phyloP scores from a whole-genome alignment of 2,113 vertebrate genomes.

The Ceuthmochares aereus region DNA sequence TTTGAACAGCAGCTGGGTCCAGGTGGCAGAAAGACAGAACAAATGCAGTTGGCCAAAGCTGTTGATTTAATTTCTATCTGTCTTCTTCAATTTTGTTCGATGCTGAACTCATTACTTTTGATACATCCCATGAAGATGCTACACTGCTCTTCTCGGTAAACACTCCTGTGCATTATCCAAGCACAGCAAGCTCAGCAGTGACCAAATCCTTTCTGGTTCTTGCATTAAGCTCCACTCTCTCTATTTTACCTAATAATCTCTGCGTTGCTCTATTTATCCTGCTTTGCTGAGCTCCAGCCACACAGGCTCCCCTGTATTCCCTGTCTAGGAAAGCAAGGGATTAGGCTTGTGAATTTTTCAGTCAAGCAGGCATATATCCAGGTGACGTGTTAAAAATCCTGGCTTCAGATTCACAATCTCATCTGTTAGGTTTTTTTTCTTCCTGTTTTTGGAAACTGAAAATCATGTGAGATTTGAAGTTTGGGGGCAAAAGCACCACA shows the following conservation, averaged over 20 bases:
- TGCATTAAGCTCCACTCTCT: neutral
- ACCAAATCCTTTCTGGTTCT: slow-evolving; percentile 31
- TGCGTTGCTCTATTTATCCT: neutral
- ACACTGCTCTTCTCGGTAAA: neutral
- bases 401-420: neutral
- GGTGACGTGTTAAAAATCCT: neutral
- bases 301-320: neutral
- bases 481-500: neutral
- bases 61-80: neutral
- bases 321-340: neutral
- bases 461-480: neutral
- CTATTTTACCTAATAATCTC: slow-evolving; percentile 22
- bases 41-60: neutral
- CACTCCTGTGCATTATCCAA: neutral
- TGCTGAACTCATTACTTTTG: neutral
- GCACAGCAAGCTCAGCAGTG: slow-evolving; percentile 6
- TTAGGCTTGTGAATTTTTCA: neutral
- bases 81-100: neutral
- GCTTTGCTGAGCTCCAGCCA: neutral
- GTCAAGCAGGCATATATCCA: neutral
- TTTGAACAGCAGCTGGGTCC: neutral
- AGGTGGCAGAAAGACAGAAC: neutral
- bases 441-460: neutral
- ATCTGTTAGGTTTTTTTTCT: neutral
- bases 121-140: neutral